Conservation (phyloP, 2,888 invertebrate genomes). For the Caenorhabditis sp. region DNA sequence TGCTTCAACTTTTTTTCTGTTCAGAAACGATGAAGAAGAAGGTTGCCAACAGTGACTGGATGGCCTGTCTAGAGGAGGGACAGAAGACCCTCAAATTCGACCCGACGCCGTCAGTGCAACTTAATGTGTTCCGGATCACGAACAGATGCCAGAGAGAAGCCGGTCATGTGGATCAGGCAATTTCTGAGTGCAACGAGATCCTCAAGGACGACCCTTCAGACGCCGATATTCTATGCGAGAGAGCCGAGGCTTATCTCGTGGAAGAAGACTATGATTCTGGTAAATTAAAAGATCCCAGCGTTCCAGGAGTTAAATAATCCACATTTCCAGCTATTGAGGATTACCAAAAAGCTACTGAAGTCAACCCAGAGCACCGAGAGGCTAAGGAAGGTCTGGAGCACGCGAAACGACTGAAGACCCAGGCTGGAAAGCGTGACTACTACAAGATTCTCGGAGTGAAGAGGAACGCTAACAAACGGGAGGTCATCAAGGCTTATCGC, state of each 20-base stretch:
- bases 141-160: slow-evolving; percentile 86
- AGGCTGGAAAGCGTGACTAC: slow-evolving; percentile 93
- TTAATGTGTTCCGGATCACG: slow-evolving; percentile 85
- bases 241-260: slow-evolving; percentile 91
- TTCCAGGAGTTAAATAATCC: neutral
- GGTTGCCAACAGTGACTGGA: slow-evolving; percentile 79
- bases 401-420: slow-evolving; percentile 93
- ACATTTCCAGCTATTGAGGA: slow-evolving; percentile 86
- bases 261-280: slow-evolving; percentile 93
- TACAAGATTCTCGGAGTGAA: slow-evolving; percentile 96
- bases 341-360: slow-evolving; percentile 88
- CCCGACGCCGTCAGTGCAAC: slow-evolving; percentile 82
- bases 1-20: neutral
- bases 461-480: slow-evolving; percentile 89
- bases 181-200: slow-evolving; percentile 87
- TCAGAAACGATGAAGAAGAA: slow-evolving; percentile 53
- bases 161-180: slow-evolving; percentile 85
- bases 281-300: slow-evolving; percentile 59
- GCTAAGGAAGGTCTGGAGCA: slow-evolving; percentile 91
- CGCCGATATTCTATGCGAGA: slow-evolving; percentile 88
- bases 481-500: slow-evolving; percentile 95
- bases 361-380: slow-evolving; percentile 87
- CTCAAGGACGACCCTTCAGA: slow-evolving; percentile 85
- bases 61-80: slow-evolving; percentile 85
- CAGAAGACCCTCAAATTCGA: slow-evolving; percentile 84